These are phyloP conservation scores for Parnassius glacialis DNA, from an alignment of 2,888 invertebrate species.

Conservation along the genomic window DNA sequence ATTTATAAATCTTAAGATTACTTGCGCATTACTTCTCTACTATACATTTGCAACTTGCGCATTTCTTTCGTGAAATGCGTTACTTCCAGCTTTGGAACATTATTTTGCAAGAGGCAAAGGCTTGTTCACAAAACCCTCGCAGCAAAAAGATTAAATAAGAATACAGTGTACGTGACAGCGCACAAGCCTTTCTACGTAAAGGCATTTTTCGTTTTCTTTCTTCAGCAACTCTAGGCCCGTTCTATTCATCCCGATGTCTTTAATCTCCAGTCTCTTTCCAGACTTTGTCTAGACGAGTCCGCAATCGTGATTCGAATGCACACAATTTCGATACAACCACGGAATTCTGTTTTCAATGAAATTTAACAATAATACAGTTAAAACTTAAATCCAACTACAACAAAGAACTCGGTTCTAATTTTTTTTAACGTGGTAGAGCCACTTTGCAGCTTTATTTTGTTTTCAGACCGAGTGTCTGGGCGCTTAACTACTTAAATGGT, in stretches of 20 bases:
- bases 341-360: conserved; percentile 38
- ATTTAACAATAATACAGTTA: too few relatives aligned
- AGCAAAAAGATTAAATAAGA: conserved; percentile 74
- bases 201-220: conserved; percentile 72
- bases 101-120: conserved; percentile 49
- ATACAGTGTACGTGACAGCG: conserved; percentile 74
- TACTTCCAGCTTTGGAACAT: conserved; percentile 36
- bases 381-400: too few relatives aligned
- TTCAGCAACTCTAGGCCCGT: conserved; percentile 57
- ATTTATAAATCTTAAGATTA: conserved; percentile 6
- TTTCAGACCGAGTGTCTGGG: too few relatives aligned
- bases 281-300: conserved; percentile 66
- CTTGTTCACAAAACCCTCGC: conserved; percentile 49
- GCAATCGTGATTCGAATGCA: conserved; percentile 41
- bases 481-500: too few relatives aligned
- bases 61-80: conserved; percentile 33
- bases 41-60: conserved; percentile 10
- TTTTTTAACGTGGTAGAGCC: too few relatives aligned
- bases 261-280: conserved; percentile 67
- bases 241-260: conserved; percentile 71
- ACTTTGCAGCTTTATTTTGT: too few relatives aligned
- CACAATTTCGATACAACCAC: conserved; percentile 51
- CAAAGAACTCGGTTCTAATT: too few relatives aligned
- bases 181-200: conserved; percentile 66
- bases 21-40: not conserved